A percentile compares a stretch with the other conserved stretches of the same genome.
Conservation (phyloP, 2,888 invertebrate genomes). For the Danaus chrysippus region DNA sequence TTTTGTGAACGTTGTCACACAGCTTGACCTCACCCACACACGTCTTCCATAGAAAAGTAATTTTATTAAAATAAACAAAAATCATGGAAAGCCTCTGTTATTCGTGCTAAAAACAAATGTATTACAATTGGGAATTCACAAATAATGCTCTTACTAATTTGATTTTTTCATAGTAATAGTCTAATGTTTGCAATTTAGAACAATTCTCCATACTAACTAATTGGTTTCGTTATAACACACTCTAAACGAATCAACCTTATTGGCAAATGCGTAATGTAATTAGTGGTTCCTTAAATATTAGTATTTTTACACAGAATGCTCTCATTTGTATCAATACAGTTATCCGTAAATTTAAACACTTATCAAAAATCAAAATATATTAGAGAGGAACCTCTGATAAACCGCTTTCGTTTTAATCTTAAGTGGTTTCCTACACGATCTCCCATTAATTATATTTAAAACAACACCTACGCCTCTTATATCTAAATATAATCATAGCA, state of each 20-base stretch:
- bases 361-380: too few relatives aligned
- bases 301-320: neutral
- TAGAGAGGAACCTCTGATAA: slow-evolving; percentile 46
- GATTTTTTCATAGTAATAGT: neutral
- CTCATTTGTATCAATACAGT: too few relatives aligned
- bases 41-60: neutral
- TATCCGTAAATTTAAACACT: too few relatives aligned
- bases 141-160: neutral
- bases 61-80: neutral
- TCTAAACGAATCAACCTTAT: slow-evolving; percentile 32
- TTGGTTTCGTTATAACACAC: slow-evolving; percentile 30
- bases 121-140: neutral
- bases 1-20: slow-evolving; percentile 12
- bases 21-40: slow-evolving; percentile 18
- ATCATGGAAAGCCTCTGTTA: neutral
- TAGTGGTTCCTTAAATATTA: slow-evolving; percentile 16
- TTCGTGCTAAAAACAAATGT: slow-evolving; percentile 4
- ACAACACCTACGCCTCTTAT: slow-evolving; percentile 55
- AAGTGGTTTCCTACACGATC: slow-evolving; percentile 71
- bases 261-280: slow-evolving; percentile 25
- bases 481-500: slow-evolving; percentile 67
- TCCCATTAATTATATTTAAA: slow-evolving; percentile 65
- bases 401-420: slow-evolving; percentile 65
- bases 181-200: slow-evolving; percentile 14
- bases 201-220: slow-evolving; percentile 23